phyloP scores from a whole-genome alignment of 2,797 vertebrate genomes.

The Cirrhinus mrigala region DNA sequence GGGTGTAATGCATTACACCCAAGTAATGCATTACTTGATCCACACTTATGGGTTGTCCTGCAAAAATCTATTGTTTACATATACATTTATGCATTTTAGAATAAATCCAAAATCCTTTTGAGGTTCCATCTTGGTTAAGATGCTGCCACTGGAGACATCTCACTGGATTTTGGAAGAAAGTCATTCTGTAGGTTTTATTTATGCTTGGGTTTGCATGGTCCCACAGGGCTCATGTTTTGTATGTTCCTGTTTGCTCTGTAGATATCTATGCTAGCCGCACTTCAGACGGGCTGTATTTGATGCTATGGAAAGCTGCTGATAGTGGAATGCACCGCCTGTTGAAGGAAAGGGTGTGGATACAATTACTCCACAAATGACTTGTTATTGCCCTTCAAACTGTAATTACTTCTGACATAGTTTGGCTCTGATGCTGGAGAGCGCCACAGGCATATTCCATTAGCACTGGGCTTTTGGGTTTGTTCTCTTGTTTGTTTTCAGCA shows the following conservation, averaged over 20 bases:
- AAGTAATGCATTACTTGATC: too few relatives aligned
- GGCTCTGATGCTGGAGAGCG: slow-evolving; percentile 15
- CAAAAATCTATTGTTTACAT: not conserved
- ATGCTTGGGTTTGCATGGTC: not conserved
- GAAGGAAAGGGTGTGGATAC: slow-evolving; percentile 63
- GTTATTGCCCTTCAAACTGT: slow-evolving; percentile 61
- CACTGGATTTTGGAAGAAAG: not conserved
- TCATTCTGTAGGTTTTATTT: not conserved
- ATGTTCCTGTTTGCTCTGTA: not conserved
- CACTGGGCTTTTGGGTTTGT: not conserved
- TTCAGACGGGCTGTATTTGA: not conserved
- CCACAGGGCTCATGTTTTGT: not conserved
- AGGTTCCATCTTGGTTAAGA: not conserved
- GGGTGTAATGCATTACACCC: too few relatives aligned
- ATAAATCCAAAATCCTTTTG: not conserved
- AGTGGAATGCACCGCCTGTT: slow-evolving; percentile 58
- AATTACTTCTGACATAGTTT: slow-evolving; percentile 65
- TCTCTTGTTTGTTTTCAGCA: not conserved
- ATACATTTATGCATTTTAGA: not conserved
- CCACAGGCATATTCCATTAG: slow-evolving; percentile 29
- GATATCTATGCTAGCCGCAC: not conserved
- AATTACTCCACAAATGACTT: slow-evolving; percentile 67
- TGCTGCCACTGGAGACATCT: not conserved
- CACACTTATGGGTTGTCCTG: not conserved
- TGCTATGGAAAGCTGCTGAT: not conserved